Base-by-base conservation (phyloP, 2,797 vertebrate species). In the Vireo griseus region DNA sequence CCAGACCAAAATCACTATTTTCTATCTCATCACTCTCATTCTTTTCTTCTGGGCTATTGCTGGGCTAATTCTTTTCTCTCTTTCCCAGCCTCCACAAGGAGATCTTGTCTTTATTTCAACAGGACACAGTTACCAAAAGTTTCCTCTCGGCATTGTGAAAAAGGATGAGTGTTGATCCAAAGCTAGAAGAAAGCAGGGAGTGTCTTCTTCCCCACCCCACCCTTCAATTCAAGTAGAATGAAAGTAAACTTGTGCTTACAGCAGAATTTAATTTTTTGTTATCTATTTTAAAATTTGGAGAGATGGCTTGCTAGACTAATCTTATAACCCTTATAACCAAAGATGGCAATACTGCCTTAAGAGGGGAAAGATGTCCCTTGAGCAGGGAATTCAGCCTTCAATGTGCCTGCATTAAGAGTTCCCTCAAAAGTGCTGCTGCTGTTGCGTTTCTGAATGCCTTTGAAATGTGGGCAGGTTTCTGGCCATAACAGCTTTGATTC, bases 1-100 rank as follows among this genome's bases (percentile, higher is more conserved):
- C 86, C 87, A 94, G 74, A 96, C 87, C 91, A 94, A 92, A 93
- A 95, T 95, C 62, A 65, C 87, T 91, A 13, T 95, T 94, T 95
- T 94, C 77, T 39, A 68, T 90, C 75, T 92, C 78, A 69, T 86
- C 72, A 77, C 50, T 58, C 50, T 88, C 20, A n/a, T 83, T 81
- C 73, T 58, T 59, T 57, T 84, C 37, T 82, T 77, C 42, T 61
- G 77, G n/a, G n/a, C n/a, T n/a, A n/a, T n/a, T n/a, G 33, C 22
- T 57, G 55, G 58, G 22, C 25, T 86, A 52, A 66, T 73, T 77
- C 37, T 80, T 83, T 77, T 95, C 45, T 76, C 18, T 91, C 31
- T 37, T 88, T 79, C 24, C 4, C 55, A 76, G n/a, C 24, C 24
- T 77, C n/a, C 21, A 73, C 45, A 40, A 71, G n/a, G 63, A 90